These are phyloP conservation scores for Mesorhabditis belari DNA, from an alignment of 2,888 invertebrate species.

Conservation along the genomic window DNA sequence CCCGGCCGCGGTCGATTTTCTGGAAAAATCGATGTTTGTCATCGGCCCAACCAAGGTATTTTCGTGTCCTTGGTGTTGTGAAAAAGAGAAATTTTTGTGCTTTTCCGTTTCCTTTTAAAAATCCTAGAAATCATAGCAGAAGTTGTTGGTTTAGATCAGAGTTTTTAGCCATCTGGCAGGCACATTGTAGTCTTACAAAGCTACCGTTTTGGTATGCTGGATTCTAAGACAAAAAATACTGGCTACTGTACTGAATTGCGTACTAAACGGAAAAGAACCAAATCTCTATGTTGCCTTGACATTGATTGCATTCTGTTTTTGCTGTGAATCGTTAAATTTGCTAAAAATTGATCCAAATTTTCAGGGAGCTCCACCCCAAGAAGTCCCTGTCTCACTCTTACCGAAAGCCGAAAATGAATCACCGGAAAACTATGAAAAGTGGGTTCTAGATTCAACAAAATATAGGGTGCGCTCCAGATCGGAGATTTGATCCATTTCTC, in stretches of 20 bases:
- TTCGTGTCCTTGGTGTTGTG: too few species aligned
- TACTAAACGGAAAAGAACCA: too few species aligned
- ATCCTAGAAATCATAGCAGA: neutral
- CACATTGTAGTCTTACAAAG: too few species aligned
- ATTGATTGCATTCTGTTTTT: too few species aligned
- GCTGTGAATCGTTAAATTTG: too few species aligned
- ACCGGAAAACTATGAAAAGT: neutral
- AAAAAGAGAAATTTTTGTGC: neutral
- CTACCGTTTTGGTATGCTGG: too few species aligned
- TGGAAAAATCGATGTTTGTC: conserved; percentile 43
- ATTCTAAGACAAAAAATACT: too few species aligned
- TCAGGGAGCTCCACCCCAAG: neutral
- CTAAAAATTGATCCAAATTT: neutral
- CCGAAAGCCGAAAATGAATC: neutral
- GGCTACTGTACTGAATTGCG: too few species aligned
- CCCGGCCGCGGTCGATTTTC: conserved; percentile 40
- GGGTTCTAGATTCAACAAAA: neutral
- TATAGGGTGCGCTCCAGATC: too few species aligned
- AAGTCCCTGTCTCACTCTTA: neutral
- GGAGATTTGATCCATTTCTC: too few species aligned
- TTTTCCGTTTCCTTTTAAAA: neutral
- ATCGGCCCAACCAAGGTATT: neutral
- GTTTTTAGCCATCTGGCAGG: too few species aligned
- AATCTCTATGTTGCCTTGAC: too few species aligned
- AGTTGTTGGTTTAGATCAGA: neutral